phyloP scores from a whole-genome alignment of 2,888 invertebrate genomes.

The Entomobrya proxima region DNA sequence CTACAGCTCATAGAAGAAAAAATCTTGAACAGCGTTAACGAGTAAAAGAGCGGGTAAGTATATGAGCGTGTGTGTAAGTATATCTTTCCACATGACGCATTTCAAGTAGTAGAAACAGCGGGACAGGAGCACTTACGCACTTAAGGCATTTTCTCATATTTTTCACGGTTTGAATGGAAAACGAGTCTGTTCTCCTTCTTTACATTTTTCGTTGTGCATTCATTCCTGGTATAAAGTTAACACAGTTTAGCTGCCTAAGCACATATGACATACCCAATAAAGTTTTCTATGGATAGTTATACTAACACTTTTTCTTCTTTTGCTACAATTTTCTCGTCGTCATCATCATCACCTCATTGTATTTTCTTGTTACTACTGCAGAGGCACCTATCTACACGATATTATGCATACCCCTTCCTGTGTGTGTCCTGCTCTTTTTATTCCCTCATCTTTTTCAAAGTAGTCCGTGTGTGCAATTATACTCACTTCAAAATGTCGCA shows the following conservation, averaged over 20 bases:
- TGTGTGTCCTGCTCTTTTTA: slow-evolving; percentile 34
- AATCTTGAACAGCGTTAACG: slow-evolving; percentile 32
- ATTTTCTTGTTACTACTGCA: not conserved
- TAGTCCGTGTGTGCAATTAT: slow-evolving; percentile 66
- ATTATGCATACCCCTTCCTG: slow-evolving; percentile 26
- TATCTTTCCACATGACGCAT: slow-evolving; percentile 41
- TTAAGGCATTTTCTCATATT: slow-evolving; percentile 36
- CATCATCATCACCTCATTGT: not conserved
- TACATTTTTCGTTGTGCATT: slow-evolving; percentile 44
- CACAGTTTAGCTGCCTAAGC: slow-evolving; percentile 10
- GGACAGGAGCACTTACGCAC: slow-evolving; percentile 34
- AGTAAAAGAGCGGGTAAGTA: slow-evolving; percentile 9
- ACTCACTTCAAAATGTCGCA: slow-evolving; percentile 67
- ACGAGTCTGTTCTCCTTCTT: slow-evolving; percentile 5
- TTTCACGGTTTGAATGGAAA: slow-evolving; percentile 49
- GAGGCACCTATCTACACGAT: not conserved
- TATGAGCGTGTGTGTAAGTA: slow-evolving; percentile 11
- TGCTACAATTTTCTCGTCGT: slow-evolving; percentile 25
- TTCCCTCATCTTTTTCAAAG: slow-evolving; percentile 59
- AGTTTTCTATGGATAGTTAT: not conserved
- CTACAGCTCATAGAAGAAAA: not conserved
- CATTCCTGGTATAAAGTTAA: slow-evolving; percentile 15
- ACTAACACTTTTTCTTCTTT: slow-evolving; percentile 1
- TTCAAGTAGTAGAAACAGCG: not conserved
- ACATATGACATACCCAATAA: not conserved